phyloP scores from a whole-genome alignment of 2,113 vertebrate genomes.

The Butorides virescens region DNA sequence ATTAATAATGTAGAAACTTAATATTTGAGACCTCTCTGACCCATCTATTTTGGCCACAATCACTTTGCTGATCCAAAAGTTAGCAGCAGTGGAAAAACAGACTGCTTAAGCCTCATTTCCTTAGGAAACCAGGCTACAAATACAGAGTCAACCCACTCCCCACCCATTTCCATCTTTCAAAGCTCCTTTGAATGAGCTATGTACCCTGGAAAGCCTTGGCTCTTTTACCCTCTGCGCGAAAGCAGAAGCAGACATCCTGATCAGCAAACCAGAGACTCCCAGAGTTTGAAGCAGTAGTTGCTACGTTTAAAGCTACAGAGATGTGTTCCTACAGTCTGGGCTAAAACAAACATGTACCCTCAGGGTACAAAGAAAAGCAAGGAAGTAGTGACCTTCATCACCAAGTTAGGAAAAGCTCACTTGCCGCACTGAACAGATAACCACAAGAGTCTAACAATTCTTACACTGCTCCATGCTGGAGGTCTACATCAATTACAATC shows the following conservation, averaged over 20 bases:
- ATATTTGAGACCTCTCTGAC: background rate
- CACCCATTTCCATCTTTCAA: conserved; percentile 18
- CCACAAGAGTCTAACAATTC: background rate
- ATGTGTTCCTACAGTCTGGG: background rate
- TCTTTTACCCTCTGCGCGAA: background rate
- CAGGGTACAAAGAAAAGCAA: background rate
- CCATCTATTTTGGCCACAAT: background rate
- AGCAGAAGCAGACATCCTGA: background rate
- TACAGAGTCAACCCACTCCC: background rate
- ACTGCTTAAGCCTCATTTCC: conserved; percentile 22
- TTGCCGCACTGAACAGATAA: background rate
- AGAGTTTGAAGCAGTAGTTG: background rate
- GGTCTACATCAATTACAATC: background rate
- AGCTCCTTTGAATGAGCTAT: background rate
- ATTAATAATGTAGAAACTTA: background rate
- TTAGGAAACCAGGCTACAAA: conserved; percentile 28
- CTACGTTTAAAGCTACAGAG: background rate
- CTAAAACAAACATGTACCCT: background rate
- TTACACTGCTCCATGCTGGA: background rate
- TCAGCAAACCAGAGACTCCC: background rate
- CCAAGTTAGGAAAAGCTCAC: background rate
- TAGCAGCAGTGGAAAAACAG: background rate
- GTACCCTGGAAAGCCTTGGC: background rate
- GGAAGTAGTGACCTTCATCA: background rate
- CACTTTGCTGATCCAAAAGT: background rate